Evolutionary conservation across 1,140 invertebrate species (phyloP).

Genomic region (Cotesia vestalis): DNA sequence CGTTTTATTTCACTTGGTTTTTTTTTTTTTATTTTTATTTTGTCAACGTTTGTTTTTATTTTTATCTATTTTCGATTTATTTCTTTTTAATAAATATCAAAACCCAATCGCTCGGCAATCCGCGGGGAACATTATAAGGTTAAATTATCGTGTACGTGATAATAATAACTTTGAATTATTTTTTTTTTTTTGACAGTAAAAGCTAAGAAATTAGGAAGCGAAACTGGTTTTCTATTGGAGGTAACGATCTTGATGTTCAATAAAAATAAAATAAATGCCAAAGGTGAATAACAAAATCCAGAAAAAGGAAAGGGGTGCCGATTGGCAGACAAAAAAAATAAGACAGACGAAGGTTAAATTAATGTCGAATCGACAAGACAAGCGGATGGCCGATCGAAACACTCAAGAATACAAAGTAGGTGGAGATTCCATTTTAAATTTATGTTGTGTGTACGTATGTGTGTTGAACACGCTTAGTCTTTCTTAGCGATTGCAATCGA

Average conservation of each 20-base stretch:
- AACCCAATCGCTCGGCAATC: too few species aligned
- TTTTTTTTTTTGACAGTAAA: too few species aligned
- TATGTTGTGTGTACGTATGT: background rate
- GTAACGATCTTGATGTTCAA: constrained; percentile 39
- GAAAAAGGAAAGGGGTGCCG: constrained; percentile 6
- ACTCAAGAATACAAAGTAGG: constrained; percentile 40
- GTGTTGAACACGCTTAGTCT: background rate
- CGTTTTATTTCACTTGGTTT: too few species aligned
- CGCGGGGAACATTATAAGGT: too few species aligned
- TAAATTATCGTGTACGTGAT: too few species aligned
- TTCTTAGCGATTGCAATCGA: constrained; percentile 24
- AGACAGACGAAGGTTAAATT: constrained; percentile 41
- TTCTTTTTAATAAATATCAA: too few species aligned
- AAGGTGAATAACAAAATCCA: constrained; percentile 5
- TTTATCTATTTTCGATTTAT: too few species aligned
- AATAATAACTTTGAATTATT: too few species aligned
- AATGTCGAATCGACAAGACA: constrained; percentile 41
- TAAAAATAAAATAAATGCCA: constrained; percentile 22
- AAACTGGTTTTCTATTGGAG: constrained; percentile 1
- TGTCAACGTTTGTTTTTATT: too few species aligned
- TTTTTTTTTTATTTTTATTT: too few species aligned
- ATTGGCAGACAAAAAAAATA: constrained; percentile 28
- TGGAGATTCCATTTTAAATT: constrained; percentile 41
- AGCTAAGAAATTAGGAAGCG: background rate
- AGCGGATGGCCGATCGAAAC: constrained; percentile 39